Evolutionary conservation across 2,113 vertebrate genomes (phyloP), one percentile per base, ranked within the genome.

Genomic region (Sciurus niger): DNA sequence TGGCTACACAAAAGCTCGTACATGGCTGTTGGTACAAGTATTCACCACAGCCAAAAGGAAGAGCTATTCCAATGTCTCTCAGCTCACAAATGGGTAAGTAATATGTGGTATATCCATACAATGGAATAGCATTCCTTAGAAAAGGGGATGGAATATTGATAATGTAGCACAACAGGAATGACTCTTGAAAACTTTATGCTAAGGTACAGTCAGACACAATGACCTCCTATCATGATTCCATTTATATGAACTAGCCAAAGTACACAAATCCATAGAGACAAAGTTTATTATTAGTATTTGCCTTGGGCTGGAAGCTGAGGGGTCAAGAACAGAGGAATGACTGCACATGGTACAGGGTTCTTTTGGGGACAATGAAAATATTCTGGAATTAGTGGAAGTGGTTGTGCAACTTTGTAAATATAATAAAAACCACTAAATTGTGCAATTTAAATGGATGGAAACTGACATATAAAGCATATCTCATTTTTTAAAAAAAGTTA

Each of bases 371-470:
- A 28, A 68, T 73, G 43, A 82, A 74, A 86, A 92, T 20, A 24
- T 53, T 82, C 70, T 77, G 40, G 17, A 89, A 53, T 84, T 30
- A 28, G 34, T 60, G 4, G 40, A 63, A 24, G 68, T 24, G 25
- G 86, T 74, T 85, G 22, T 18, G 60, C 65, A 89, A 79, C 79
- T 83, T 53, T 30, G 28, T 46, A 82, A 85, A 74, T 78, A 85
- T n/a, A 87, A 46, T 94, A 53, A 94, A 93, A 93, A 43, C 25
- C 70, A 84, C 43, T 25, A 2, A 92, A 55, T 2, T 72, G 67
- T 84, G 51, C 13, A 58, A 25, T 78, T 87, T 77, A 65, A 86
- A 53, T 58, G 25, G 22, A 25, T 51, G 37, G 87, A 63, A 70
- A 83, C n/a, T 43, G 14, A 43, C 74, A 53, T 70, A 24, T 86